Evolutionary conservation across 2,113 vertebrate species (phyloP), one percentile per base, ranked within the genome.

Genomic region (Siniperca chuatsi): DNA sequence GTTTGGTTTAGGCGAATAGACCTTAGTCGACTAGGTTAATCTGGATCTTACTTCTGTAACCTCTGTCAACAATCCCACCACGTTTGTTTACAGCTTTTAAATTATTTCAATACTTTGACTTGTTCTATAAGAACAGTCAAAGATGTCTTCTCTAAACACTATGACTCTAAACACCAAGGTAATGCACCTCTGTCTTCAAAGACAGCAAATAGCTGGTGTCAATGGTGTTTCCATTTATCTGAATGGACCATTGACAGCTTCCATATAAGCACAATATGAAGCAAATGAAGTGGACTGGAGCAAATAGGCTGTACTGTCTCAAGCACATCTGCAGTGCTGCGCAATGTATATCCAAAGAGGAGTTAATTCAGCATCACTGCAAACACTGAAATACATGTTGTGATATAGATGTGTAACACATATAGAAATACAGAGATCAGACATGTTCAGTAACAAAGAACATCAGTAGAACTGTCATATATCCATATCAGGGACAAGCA

Each of bases 181-280:
- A 74, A 83, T 65, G 73, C 55, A 46, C 65, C 79, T 61, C 16
- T 64, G 48, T 79, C 62, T 83, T 84, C 48, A 83, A 81, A 87
- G 61, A 75, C 37, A 79, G 58, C 10, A 8, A 85, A 52, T 20
- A 60, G 62, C 57, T 68, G 44, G 52, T 78, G 54, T 75, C 60
- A 84, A 33, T 54, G 55, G 62, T 16, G 11, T 70, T 83, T 83
- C 80, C 57, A 81, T 88, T 83, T 75, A 87, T 86, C 60, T 82
- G 46, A 81, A 84, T 84, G 55, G 82, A 66, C 50, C 62, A 44
- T 82, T 81, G 65, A 80, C 33, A 70, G 61, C 60, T 71, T 68
- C 52, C 18, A 37, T 88, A 29, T 87, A 86, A 79, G 76, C 73
- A 78, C 29, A 70, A 58, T 70, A 60, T 77, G 62, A 76, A 79